Conservation (phyloP, 2,888 invertebrate species). For the Drosophila cognata region DNA sequence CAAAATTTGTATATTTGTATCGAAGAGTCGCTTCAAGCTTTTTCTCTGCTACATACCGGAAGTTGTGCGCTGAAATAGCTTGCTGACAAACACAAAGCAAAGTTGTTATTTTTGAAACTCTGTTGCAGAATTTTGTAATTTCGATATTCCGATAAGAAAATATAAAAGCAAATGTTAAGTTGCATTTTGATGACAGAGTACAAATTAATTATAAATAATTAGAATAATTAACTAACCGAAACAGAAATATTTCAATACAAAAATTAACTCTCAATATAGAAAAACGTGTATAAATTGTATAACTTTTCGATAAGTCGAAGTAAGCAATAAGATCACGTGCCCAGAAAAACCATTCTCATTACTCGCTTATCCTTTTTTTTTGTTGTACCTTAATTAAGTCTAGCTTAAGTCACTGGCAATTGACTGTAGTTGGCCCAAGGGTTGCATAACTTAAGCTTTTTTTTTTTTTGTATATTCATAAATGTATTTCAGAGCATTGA, state of each 20-base stretch:
- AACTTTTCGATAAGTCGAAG: not conserved
- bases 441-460: not conserved
- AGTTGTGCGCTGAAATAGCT: slow-evolving; percentile 12
- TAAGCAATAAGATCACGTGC: not conserved
- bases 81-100: slow-evolving; percentile 4
- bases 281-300: not conserved
- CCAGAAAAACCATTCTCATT: not conserved
- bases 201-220: not conserved
- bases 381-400: not conserved
- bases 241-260: not conserved
- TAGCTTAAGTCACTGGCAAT: not conserved
- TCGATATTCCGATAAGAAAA: not conserved
- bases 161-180: not conserved
- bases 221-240: not conserved
- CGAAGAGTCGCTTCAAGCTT: slow-evolving; percentile 2
- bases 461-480: not conserved
- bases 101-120: not conserved
- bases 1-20: slow-evolving; percentile 13
- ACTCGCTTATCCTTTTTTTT: not conserved
- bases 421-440: too few relatives aligned
- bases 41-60: slow-evolving; percentile 1
- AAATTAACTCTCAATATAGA: not conserved
- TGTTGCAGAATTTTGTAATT: not conserved
- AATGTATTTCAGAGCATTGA: not conserved
- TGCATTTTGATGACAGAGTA: not conserved